phyloP scores from a whole-genome alignment of 2,797 vertebrate genomes.

The Catamblyrhynchus diadema region DNA sequence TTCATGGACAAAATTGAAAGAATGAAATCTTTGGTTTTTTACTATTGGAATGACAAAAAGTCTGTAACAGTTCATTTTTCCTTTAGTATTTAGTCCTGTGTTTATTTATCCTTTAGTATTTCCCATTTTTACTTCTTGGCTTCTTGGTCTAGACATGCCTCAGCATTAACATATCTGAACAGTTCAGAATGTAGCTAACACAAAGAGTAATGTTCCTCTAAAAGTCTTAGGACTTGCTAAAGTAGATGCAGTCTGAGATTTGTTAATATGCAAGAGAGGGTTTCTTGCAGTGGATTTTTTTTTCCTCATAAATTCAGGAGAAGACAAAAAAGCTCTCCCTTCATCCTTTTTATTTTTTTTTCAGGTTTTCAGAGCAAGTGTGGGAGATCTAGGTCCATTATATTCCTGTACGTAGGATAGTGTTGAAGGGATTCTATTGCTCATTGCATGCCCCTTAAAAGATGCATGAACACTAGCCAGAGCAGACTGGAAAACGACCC shows the following conservation, averaged over 20 bases:
- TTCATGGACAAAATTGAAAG: not conserved
- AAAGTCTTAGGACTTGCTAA: not conserved
- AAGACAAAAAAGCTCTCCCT: not conserved
- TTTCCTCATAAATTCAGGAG: not conserved
- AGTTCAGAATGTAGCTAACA: not conserved
- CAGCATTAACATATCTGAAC: not conserved
- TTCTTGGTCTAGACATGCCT: not conserved
- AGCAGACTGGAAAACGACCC: not conserved
- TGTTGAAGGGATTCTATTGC: not conserved
- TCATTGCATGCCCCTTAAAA: not conserved
- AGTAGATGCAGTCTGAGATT: not conserved
- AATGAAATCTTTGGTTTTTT: not conserved
- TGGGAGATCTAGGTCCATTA: not conserved
- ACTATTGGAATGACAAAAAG: not conserved
- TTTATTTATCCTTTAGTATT: not conserved
- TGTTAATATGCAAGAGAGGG: not conserved
- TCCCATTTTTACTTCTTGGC: not conserved
- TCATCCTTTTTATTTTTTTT: not conserved
- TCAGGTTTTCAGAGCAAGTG: not conserved
- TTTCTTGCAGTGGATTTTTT: not conserved
- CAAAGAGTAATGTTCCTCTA: not conserved
- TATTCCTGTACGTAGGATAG: accelerated
- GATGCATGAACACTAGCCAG: not conserved
- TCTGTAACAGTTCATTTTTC: not conserved
- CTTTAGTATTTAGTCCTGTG: not conserved